phyloP scores from a whole-genome alignment of 2,797 vertebrate species.

The Merluccius polli region DNA sequence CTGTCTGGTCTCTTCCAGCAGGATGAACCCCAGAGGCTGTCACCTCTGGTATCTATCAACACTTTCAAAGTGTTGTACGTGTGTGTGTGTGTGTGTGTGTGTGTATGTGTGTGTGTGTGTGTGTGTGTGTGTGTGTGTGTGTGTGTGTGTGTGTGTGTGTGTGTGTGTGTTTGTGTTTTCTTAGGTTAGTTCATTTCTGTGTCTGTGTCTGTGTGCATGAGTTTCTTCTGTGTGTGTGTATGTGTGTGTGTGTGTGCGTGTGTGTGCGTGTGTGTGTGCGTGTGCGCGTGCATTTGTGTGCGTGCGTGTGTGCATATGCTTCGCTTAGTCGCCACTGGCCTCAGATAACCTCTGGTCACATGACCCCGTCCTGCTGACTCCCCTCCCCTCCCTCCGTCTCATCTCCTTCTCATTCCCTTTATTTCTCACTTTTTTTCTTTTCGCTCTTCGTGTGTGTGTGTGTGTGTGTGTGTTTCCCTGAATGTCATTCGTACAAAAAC shows the following conservation, averaged over 20 bases:
- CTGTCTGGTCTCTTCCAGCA: neutral
- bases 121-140: neutral
- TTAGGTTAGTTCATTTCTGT: too few species aligned
- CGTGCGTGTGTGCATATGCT: neutral
- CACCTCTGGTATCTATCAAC: conserved; percentile 1
- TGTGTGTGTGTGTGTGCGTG: neutral
- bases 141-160: neutral
- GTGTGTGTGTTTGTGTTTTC: neutral
- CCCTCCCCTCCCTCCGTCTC: too few species aligned
- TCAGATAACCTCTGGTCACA: conserved; percentile 5
- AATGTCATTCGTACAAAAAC: neutral
- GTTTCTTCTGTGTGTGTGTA: neutral
- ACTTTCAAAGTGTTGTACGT: neutral
- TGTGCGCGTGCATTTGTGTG: neutral
- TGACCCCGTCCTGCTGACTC: neutral
- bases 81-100: neutral
- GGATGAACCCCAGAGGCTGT: neutral
- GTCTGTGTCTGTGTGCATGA: neutral
- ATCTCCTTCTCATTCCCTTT: neutral
- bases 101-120: neutral
- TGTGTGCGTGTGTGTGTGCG: neutral
- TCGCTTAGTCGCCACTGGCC: neutral
- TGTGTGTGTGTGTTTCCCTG: neutral
- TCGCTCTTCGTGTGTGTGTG: too few species aligned
- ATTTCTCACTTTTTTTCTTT: neutral